Base-by-base conservation (phyloP, 2,797 vertebrate species). In the Siniperca scherzeri region DNA sequence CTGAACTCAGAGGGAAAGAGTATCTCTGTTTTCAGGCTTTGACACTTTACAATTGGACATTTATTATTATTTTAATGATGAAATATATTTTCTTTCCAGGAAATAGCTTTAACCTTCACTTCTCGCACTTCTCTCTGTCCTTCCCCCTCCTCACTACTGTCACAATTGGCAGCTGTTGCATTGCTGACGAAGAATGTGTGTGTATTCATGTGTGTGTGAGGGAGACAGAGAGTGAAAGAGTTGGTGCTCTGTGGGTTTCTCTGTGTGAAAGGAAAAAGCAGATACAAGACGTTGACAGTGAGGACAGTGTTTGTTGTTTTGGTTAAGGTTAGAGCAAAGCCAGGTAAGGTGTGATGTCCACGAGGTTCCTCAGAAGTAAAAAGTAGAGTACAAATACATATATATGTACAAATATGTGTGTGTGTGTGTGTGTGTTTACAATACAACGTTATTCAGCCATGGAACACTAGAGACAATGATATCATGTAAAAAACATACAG, bases 11-110 rank as follows among this genome's bases (percentile, higher is more conserved):
- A 38, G 59, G 17, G 22, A 42, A 17, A 46, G 5, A 40, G 5
- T 67, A 16, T 69, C 21, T 40, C 17, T 21, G 44, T 50, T 62
- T 38, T 70, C 52, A 42, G n/a, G 22, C 30, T 73, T n/a, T 36
- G 56, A 36, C 7, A 11, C 42, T 46, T 56, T 53, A 33, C 19
- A 0, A 7, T 36, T 9, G 16, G 40, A 66, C 46, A 33, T 50
- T 46, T 50, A 56, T 74, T 38, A 65, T 57, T 59, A 56, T 66
- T 69, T 33, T 73, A 65, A 80, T 64, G 55, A 73, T 70, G 72
- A 79, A 82, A 84, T 27, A 4, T 0, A 0, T 36, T 52, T 69
- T 62, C 7, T 65, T 19, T 53, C 62, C 11, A 73, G 79, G 53
- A 84, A 74, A 66, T 36, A 60, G 50, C 25, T 21, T 52, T 74